These are phyloP conservation scores for Cheilosia urbana DNA, from an alignment of 2,888 invertebrate species.

Conservation along the genomic window DNA sequence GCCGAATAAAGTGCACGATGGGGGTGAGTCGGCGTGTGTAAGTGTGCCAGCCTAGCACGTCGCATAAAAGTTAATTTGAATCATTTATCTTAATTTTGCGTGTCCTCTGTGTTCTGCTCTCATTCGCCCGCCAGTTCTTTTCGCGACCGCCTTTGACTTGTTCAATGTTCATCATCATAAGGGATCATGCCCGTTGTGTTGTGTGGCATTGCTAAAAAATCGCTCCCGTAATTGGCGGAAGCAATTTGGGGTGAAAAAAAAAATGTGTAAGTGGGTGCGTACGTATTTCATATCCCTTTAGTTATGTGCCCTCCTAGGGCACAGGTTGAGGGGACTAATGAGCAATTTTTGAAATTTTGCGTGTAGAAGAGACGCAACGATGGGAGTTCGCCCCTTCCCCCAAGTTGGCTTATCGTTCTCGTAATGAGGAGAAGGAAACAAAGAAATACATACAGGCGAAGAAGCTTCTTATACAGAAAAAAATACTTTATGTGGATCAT, in stretches of 20 bases:
- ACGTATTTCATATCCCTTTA: constrained; percentile 57
- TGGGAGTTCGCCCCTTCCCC: constrained; percentile 35
- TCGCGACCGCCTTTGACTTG: constrained; percentile 9
- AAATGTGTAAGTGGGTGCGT: constrained; percentile 56
- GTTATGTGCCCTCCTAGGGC: constrained; percentile 15
- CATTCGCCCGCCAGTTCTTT: constrained; percentile 22
- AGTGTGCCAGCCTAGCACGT: constrained; percentile 65
- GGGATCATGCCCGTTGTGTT: constrained; percentile 1
- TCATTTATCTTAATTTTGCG: constrained; percentile 75
- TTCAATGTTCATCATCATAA: not conserved
- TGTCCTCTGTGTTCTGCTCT: constrained; percentile 60
- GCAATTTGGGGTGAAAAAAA: constrained; percentile 55
- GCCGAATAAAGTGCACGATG: too few relatives aligned
- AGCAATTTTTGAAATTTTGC: constrained; percentile 61
- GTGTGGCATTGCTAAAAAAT: constrained; percentile 47
- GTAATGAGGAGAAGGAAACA: constrained; percentile 67
- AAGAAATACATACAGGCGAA: constrained; percentile 44
- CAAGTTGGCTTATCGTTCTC: constrained; percentile 36
- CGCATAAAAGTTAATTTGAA: constrained; percentile 72
- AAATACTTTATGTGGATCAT: constrained; percentile 49
- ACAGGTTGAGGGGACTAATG: constrained; percentile 61
- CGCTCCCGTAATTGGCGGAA: constrained; percentile 70
- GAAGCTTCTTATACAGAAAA: constrained; percentile 49
- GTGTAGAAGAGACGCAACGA: constrained; percentile 8
- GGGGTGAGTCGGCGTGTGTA: constrained; percentile 35